A percentile compares a stretch with the other conserved stretches of the same genome.
phyloP scores from a whole-genome alignment of 1,140 invertebrate genomes.

The Alviniconcha marisindica region DNA sequence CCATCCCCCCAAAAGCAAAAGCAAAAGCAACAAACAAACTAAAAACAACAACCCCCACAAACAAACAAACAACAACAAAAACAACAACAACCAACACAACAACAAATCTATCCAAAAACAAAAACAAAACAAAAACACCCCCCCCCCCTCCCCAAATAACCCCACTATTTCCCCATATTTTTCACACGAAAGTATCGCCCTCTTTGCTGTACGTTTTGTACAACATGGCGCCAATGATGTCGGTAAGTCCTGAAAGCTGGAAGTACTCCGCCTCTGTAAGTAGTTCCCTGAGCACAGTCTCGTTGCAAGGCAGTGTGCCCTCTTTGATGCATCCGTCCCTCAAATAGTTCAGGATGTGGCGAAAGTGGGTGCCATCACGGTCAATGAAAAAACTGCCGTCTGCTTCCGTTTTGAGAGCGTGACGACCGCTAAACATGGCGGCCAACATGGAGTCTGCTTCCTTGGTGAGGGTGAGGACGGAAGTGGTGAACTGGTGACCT shows the following conservation, averaged over 20 bases:
- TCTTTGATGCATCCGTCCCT: constrained; percentile 70
- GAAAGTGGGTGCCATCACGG: constrained; percentile 72
- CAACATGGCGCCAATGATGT: constrained; percentile 40
- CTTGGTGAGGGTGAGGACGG: constrained; percentile 68
- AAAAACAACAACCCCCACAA: no score
- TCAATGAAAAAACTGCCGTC: constrained; percentile 73
- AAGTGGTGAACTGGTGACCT: constrained; percentile 72
- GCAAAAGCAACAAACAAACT: neutral
- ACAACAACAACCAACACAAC: no score
- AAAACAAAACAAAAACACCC: neutral
- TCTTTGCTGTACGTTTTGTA: neutral
- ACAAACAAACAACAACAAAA: no score
- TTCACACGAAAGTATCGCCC: neutral
- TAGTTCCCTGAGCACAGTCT: constrained; percentile 64
- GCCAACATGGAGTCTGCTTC: constrained; percentile 73
- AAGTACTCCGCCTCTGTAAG: constrained; percentile 70
- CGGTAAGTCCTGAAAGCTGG: constrained; percentile 63
- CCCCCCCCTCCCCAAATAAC: neutral
- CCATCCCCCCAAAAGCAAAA: no score
- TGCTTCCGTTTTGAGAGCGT: constrained; percentile 59
- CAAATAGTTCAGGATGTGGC: constrained; percentile 71
- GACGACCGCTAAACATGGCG: constrained; percentile 73
- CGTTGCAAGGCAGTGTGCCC: constrained; percentile 66
- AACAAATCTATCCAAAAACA: neutral
- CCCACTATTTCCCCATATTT: neutral